Evolutionary conservation across 1,140 invertebrate species (phyloP), one percentile per base, ranked within the genome.

Genomic region (Cyphomyrmex costatus): DNA sequence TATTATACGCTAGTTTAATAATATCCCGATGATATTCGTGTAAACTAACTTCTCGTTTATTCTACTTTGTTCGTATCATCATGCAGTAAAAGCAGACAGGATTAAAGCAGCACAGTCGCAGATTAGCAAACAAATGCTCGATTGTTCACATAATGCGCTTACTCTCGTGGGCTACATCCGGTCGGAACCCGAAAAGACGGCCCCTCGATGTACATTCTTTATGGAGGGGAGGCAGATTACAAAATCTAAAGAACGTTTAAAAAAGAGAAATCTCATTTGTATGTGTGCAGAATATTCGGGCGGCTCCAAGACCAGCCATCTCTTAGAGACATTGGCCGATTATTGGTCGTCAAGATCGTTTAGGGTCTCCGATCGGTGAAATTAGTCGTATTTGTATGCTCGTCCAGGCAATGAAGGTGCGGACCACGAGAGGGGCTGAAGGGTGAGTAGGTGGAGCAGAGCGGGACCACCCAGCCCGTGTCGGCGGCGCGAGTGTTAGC

Each of bases 381-480:
- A 91, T 91, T 91, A 91, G 89, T 58, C 70, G 80, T 85, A 90
- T 90, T 85, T 63, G 87, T 91, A 90, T 89, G 80, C 83, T 77
- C 89, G 24, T 89, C 71, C 86, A 70, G 51, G 63, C 60, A 56
- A 66, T 61, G 71, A 77, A 78, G 87, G 87, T 94, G 92, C 90
- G 92, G 92, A 84, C 90, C 68, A 91, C 79, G 85, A 78, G 92
- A 93, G 89, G 86, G 91, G 91, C 90, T 91, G 91, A 91, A 92
- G 93, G 93, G 94, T 94, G 94, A 92, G 93, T 94, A 91, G 92
- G 92, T 92, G 86, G 92, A 93, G 92, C 90, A 88, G 90, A 71
- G 86, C 88, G 91, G 93, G 95, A 95, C 95, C 95, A 95, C 95
- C 95, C 95, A 95, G 94, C 86, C 92, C 87, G 94, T 95, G 94